Conservation (phyloP, 2,888 invertebrate species). For the Aspidiotus rigidus region DNA sequence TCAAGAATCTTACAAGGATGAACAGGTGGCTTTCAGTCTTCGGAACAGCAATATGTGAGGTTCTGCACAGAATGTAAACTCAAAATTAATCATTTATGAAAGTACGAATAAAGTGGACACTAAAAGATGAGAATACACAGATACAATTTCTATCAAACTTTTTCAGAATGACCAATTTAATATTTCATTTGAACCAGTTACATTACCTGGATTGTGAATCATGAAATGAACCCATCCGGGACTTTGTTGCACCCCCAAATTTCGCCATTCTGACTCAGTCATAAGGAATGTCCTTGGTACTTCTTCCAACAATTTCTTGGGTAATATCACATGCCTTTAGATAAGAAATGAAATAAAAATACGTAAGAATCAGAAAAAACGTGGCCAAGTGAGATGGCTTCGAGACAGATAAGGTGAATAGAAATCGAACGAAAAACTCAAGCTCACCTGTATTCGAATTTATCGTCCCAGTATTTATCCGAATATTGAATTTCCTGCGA, state of each 20-base stretch:
- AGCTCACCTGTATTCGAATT: constrained; percentile 89
- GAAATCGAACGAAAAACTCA: neutral
- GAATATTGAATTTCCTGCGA: constrained; percentile 72
- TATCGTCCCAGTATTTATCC: constrained; percentile 83
- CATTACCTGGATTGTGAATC: constrained; percentile 79
- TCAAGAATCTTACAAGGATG: no score
- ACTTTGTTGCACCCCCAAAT: constrained; percentile 90
- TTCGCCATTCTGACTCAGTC: constrained; percentile 88
- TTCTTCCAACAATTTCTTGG: constrained; percentile 65
- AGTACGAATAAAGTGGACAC: no score
- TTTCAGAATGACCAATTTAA: no score
- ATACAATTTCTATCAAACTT: no score
- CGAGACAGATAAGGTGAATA: neutral
- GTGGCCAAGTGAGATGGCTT: neutral
- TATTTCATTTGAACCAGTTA: no score
- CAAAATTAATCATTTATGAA: no score
- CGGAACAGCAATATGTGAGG: no score
- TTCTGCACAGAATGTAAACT: no score
- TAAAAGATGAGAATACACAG: no score
- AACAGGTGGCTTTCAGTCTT: no score
- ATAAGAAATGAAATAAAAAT: constrained; percentile 46
- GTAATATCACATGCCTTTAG: constrained; percentile 25
- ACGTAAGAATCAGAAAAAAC: constrained; percentile 41
- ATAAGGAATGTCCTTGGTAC: constrained; percentile 89
- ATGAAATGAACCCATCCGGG: constrained; percentile 96